These are phyloP conservation scores for Coelogynopora nodosa DNA, from an alignment of 2,888 invertebrate genomes.

Conservation along the genomic window DNA sequence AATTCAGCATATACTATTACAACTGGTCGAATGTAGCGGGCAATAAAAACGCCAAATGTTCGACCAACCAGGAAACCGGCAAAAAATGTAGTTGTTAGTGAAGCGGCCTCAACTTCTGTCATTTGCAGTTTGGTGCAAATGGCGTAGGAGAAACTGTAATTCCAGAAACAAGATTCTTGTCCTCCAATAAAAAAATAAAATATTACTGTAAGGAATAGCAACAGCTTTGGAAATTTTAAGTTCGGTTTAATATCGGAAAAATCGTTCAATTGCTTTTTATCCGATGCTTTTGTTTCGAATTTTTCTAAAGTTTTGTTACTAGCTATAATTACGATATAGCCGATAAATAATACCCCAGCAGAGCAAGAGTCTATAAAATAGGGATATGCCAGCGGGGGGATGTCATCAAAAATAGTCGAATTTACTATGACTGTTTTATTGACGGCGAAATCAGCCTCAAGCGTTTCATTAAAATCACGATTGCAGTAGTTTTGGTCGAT, in stretches of 20 bases:
- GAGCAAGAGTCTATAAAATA: not conserved
- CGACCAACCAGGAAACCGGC: not conserved
- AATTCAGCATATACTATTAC: not conserved
- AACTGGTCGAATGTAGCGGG: not conserved
- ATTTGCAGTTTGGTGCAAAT: not conserved
- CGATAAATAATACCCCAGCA: not conserved
- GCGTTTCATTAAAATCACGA: not conserved
- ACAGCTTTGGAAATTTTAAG: not conserved
- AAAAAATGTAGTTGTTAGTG: not conserved
- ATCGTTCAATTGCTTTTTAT: not conserved
- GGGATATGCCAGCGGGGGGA: not conserved
- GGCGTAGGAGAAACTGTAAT: not conserved
- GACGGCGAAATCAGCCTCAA: not conserved
- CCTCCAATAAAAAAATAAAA: not conserved
- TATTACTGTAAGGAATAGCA: not conserved
- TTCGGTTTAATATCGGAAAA: not conserved
- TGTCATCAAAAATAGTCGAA: not conserved
- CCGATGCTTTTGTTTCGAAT: not conserved
- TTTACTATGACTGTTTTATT: not conserved
- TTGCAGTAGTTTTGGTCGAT: not conserved
- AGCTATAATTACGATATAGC: not conserved
- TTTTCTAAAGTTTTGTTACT: not conserved
- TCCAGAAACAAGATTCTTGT: not conserved
- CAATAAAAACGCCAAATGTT: not conserved
- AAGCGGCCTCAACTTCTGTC: not conserved